Base-by-base conservation (phyloP, 2,113 vertebrate species). In the Poeciliopsis prolifica region DNA sequence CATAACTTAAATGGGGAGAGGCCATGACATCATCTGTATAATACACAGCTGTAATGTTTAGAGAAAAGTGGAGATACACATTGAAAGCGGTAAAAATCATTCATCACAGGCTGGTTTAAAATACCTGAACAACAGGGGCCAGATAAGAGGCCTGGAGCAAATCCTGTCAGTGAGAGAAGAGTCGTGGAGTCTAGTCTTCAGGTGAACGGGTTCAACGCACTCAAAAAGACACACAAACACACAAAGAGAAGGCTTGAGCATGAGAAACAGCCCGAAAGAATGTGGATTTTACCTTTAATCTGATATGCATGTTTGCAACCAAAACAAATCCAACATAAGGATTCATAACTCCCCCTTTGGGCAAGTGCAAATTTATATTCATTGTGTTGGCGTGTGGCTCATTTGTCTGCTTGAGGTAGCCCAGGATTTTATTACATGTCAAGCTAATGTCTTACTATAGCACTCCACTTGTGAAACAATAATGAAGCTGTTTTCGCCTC, bases 401-500 rank as follows among this genome's bases (percentile, higher is more conserved):
- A 76, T 88, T 65, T 79, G 70, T 88, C 78, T 84, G 86, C 84
- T 67, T 63, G 81, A 87, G 88, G 85, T 82, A 74, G 71, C 70
- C 81, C 66, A 29, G 86, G 83, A 81, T 84, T 91, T 93, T 91
- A 91, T 86, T 84, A 86, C 86, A 65, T 2, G 82, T 81, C 82
- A 71, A 79, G 88, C 88, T 89, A 89, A 88, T 91, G 83, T 84
- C 69, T 68, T 14, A n/a, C 72, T 87, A 79, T 85, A 86, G 86
- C 83, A 72, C 82, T 86, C 85, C 87, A 82, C 81, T 70, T 85
- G 86, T 89, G 80, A 88, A 75, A 79, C 70, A 65, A 67, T 89
- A 92, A 91, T 89, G 86, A 89, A 90, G 88, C 87, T 83, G 89
- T 93, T 91, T 91, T 91, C 90, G 90, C 81, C 83, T 87, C 83